Evolutionary conservation across 2,888 invertebrate genomes (phyloP).

Genomic region (Scaptodrosophila latifasciaeformis): DNA sequence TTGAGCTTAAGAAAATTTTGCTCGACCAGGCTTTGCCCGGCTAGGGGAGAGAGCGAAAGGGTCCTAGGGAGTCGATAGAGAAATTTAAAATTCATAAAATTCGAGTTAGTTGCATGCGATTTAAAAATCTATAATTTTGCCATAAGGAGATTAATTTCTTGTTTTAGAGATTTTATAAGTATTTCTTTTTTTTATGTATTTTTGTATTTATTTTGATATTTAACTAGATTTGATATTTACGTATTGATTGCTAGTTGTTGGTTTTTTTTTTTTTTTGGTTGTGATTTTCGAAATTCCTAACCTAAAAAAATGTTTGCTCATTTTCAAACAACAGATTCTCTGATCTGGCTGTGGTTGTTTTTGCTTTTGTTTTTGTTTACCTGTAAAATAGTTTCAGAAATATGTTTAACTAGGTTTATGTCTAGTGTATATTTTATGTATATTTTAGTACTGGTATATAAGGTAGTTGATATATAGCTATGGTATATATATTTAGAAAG

Average conservation of each 20-base stretch:
- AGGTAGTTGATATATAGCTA: slow-evolving; percentile 8
- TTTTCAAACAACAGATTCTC: slow-evolving; percentile 59
- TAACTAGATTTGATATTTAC: slow-evolving; percentile 25
- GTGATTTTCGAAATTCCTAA: no score
- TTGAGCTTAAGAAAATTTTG: no score
- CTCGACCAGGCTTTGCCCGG: no score
- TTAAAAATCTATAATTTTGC: no score
- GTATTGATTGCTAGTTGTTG: slow-evolving; percentile 25
- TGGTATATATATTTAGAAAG: slow-evolving; percentile 21
- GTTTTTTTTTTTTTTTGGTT: no score
- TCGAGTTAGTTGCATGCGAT: slow-evolving; percentile 63
- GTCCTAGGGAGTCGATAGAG: no score
- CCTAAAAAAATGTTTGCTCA: no score
- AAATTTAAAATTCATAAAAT: no score
- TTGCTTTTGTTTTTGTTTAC: no score
- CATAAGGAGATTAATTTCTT: no score
- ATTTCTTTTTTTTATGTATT: slow-evolving; percentile 17
- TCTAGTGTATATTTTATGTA: slow-evolving; percentile 5
- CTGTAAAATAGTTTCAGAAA: slow-evolving; percentile 61
- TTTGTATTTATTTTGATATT: slow-evolving; percentile 12
- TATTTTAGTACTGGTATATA: slow-evolving; percentile 8
- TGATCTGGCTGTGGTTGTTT: slow-evolving; percentile 59
- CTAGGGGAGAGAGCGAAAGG: no score
- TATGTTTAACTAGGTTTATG: slow-evolving; percentile 16
- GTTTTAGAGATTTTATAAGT: slow-evolving; percentile 2